Conservation (phyloP, 2,797 vertebrate species). For the Lophius americanus region DNA sequence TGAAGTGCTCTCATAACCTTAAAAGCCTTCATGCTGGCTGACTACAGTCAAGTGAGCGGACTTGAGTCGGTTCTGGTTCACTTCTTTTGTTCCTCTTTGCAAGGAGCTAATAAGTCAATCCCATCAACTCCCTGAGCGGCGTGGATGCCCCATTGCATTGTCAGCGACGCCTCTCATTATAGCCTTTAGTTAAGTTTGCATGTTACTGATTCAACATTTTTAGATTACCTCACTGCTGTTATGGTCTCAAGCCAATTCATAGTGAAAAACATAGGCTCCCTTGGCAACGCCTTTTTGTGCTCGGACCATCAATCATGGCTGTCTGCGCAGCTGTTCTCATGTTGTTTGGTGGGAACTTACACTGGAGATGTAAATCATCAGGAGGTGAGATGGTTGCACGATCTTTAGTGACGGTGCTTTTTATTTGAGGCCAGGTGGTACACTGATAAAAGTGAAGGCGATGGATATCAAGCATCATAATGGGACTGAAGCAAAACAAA, state of each 20-base stretch:
- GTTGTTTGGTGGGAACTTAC: constrained; percentile 57
- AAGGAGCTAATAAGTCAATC: constrained; percentile 70
- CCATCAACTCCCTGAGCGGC: constrained; percentile 49
- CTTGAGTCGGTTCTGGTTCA: constrained; percentile 63
- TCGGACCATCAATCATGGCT: constrained; percentile 74
- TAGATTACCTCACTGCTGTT: constrained; percentile 56
- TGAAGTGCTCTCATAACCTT: constrained; percentile 64
- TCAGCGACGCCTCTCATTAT: constrained; percentile 73
- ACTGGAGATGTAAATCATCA: constrained; percentile 62
- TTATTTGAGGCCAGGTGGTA: constrained; percentile 55
- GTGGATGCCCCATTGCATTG: constrained; percentile 69
- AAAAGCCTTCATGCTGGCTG: constrained; percentile 65
- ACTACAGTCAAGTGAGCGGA: constrained; percentile 62
- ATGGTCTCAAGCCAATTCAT: constrained; percentile 35
- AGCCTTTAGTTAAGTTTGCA: constrained; percentile 64
- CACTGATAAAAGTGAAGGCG: constrained; percentile 5
- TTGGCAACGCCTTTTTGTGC: constrained; percentile 44
- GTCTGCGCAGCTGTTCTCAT: constrained; percentile 68
- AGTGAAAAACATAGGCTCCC: constrained; percentile 48
- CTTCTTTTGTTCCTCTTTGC: constrained; percentile 57
- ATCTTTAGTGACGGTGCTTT: constrained; percentile 40
- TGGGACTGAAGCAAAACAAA: neutral
- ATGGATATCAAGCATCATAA: neutral
- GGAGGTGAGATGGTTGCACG: constrained; percentile 62
- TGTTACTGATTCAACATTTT: constrained; percentile 73